Evolutionary conservation across 2,113 vertebrate genomes (phyloP).

Genomic region (Malurus alboscapulatus): DNA sequence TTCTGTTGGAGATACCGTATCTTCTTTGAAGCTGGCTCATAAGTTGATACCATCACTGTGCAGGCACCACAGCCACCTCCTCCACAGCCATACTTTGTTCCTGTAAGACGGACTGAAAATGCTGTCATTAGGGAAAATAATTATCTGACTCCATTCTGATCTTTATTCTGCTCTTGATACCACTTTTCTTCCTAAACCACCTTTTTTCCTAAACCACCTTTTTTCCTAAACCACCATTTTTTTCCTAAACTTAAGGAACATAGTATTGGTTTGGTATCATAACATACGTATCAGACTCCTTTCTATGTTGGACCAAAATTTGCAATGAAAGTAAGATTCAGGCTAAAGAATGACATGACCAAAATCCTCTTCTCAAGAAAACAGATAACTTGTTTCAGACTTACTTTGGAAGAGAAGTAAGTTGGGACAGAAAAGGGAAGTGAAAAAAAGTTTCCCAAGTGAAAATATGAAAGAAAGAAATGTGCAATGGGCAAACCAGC

Average conservation of each 20-base stretch:
- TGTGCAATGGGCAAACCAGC: neutral
- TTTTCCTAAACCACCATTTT: neutral
- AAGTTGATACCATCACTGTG: slow-evolving; percentile 84
- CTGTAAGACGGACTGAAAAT: slow-evolving; percentile 77
- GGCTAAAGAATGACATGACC: neutral
- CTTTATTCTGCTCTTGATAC: neutral
- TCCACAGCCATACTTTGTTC: slow-evolving; percentile 85
- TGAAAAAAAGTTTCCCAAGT: neutral
- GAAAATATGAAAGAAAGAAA: neutral
- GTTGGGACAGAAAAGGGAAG: neutral
- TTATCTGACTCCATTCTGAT: neutral
- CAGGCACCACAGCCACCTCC: slow-evolving; percentile 84
- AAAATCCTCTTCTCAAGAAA: neutral
- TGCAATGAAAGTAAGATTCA: neutral
- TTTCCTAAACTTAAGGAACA: neutral
- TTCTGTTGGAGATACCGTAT: slow-evolving; percentile 74
- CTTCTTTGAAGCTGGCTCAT: slow-evolving; percentile 70
- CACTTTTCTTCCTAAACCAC: neutral
- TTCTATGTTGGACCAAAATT: neutral
- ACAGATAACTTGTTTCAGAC: neutral
- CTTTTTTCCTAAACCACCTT: neutral
- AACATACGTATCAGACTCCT: neutral
- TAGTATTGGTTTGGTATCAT: neutral
- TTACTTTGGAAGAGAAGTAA: neutral
- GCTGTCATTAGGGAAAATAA: slow-evolving; percentile 36